Conservation (phyloP, 1,140 invertebrate species). For the Macrotrachela quadricornifera region DNA sequence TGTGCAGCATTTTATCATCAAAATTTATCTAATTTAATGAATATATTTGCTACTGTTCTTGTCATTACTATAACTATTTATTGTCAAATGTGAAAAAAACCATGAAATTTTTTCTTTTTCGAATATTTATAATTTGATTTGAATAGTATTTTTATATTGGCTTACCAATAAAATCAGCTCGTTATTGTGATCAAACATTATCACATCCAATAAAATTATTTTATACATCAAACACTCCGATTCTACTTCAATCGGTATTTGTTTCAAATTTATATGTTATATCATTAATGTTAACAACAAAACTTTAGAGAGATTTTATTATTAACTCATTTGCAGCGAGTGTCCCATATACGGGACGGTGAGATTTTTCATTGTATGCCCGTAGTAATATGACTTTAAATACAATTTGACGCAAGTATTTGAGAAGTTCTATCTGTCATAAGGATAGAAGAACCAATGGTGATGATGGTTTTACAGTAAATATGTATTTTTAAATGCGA, state of each 20-base stretch:
- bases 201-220: slow-evolving; percentile 98
- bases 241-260: slow-evolving; percentile 90
- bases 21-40: slow-evolving; percentile 97
- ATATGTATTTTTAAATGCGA: too few relatives aligned
- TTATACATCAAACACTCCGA: slow-evolving; percentile 99
- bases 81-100: too few relatives aligned
- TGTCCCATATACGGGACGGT: too few relatives aligned
- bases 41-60: slow-evolving; percentile 81
- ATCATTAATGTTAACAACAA: slow-evolving; percentile 91
- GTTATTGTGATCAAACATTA: slow-evolving; percentile 93
- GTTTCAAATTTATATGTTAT: slow-evolving; percentile 98
- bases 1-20: slow-evolving; percentile 97
- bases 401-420: too few relatives aligned
- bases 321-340: slow-evolving; percentile 89
- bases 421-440: too few relatives aligned
- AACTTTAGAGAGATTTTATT: slow-evolving; percentile 86
- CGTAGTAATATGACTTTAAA: too few relatives aligned
- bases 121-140: too few relatives aligned
- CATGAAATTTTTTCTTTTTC: too few relatives aligned
- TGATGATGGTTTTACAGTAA: too few relatives aligned
- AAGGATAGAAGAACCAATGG: too few relatives aligned
- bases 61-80: slow-evolving; percentile 99
- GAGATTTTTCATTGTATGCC: too few relatives aligned
- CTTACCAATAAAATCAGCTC: slow-evolving; percentile 91
- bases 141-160: slow-evolving; percentile 99